Evolutionary conservation across 2,888 invertebrate genomes (phyloP), one percentile per base, ranked within the genome.

Genomic region (Pheosia gnoma): DNA sequence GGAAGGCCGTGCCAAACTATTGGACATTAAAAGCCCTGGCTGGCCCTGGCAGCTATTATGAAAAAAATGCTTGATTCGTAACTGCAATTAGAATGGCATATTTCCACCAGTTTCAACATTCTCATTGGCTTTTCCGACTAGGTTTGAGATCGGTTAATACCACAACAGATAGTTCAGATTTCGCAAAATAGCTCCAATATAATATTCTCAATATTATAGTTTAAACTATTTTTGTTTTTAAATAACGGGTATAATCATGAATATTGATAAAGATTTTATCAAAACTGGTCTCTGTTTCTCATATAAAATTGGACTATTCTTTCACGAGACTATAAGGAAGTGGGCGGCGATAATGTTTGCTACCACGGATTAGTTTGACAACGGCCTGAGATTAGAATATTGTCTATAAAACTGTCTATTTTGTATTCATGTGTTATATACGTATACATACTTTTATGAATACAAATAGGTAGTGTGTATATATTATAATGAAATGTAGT

Each of bases 291-390:
- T 60, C 62, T 52, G 61, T 59, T 60, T 51, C 65, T 51, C 60
- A 55, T 60, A 65, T 60, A 41, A 68, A 75, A 72, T 73, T 69
- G 67, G 77, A 75, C 71, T 78, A 72, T 72, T 25, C 72, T 57
- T 66, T 62, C 66, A 49, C 59, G 58, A 9, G 58, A 67, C 61
- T 71, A 60, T 65, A 68, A 71, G 65, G 63, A 68, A 71, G 75
- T 72, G 74, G 70, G 63, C 61, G 63, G 61, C 61, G 63, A 71
- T 66, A 63, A 61, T 41, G 43, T 25, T 63, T 62, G 63, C 60
- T 62, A 54, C 62, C 55, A 61, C 64, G 63, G 67, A 61, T 69
- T 65, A 58, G 69, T 63, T 65, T 65, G 77, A 55, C 4, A 55
- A 57, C 62, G 60, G 57, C 53, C 25, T 51, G 55, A 65, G 62